Percentiles rank a stretch among this genome's conserved stretches.
Conservation (phyloP, 2,888 invertebrate genomes). For the Nomada fabriciana region DNA sequence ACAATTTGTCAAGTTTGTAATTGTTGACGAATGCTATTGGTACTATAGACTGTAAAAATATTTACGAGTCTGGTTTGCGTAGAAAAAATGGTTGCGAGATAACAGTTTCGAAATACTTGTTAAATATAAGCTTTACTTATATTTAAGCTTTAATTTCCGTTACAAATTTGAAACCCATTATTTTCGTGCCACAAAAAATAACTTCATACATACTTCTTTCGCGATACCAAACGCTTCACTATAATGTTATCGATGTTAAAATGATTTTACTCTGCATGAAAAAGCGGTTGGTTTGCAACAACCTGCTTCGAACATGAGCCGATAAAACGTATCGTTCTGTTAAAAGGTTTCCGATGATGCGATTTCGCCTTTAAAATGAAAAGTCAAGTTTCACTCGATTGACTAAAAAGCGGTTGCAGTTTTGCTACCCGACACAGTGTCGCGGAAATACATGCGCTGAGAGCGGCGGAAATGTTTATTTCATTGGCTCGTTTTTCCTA, state of each 20-base stretch:
- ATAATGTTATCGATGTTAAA: no score
- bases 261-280: not conserved
- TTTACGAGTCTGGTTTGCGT: no score
- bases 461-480: conserved; percentile 20
- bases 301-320: not conserved
- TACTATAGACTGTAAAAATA: no score
- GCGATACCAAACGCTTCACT: no score
- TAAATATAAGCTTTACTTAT: no score
- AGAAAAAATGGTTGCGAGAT: no score
- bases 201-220: no score
- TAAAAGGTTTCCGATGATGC: conserved; percentile 13
- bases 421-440: not conserved
- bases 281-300: not conserved
- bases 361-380: conserved; percentile 1
- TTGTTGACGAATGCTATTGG: no score
- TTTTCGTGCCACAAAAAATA: no score
- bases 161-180: no score
- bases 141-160: no score
- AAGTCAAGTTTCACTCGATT: conserved; percentile 23
- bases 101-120: not conserved
- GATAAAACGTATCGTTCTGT: not conserved
- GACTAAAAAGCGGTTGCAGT: conserved; percentile 15
- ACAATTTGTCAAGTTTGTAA: no score
- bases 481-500: conserved; percentile 20
- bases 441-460: conserved; percentile 6